A percentile compares a stretch with the other conserved stretches of the same genome.
phyloP scores from a whole-genome alignment of 2,113 vertebrate genomes.

The Podarcis raffonei region DNA sequence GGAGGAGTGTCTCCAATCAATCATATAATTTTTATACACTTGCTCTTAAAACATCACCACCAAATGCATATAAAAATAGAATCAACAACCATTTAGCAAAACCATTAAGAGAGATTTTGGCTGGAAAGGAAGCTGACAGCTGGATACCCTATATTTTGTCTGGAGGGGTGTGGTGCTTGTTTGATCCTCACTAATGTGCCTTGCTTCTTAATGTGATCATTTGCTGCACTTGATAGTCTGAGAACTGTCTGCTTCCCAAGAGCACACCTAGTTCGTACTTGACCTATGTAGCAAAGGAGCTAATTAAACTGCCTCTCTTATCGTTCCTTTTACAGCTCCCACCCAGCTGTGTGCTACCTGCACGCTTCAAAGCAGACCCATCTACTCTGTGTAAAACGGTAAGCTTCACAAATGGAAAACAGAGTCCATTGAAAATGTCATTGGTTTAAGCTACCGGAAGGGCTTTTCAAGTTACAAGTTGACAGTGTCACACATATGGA shows the following conservation, averaged over 20 bases:
- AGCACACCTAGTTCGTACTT: slow-evolving; percentile 1
- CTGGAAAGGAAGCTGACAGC: background rate
- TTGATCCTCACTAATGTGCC: slow-evolving; percentile 16
- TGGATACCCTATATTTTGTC: background rate
- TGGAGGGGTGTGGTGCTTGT: background rate
- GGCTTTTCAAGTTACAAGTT: slow-evolving; percentile 26
- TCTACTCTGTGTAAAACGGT: slow-evolving; percentile 14
- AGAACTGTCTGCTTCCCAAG: slow-evolving; percentile 22
- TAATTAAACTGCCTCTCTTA: slow-evolving; percentile 31
- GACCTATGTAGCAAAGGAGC: slow-evolving; percentile 26
- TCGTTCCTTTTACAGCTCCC: slow-evolving; percentile 25
- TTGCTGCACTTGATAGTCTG: slow-evolving; percentile 7
- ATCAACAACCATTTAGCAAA: background rate
- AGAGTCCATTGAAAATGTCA: slow-evolving; percentile 45
- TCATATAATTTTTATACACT: background rate
- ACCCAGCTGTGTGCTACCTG: slow-evolving; percentile 50
- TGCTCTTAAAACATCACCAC: background rate
- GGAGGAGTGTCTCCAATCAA: background rate
- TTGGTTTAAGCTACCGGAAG: slow-evolving; percentile 42
- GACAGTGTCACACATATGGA: slow-evolving; percentile 43
- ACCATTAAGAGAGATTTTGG: slow-evolving; percentile 14
- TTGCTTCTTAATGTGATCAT: slow-evolving; percentile 24
- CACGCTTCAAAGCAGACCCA: background rate
- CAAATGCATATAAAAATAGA: background rate
- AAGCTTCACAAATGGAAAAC: slow-evolving; percentile 23